These are phyloP conservation scores for Poeciliopsis retropinna DNA, from an alignment of 2,113 vertebrate genomes.

Conservation along the genomic window DNA sequence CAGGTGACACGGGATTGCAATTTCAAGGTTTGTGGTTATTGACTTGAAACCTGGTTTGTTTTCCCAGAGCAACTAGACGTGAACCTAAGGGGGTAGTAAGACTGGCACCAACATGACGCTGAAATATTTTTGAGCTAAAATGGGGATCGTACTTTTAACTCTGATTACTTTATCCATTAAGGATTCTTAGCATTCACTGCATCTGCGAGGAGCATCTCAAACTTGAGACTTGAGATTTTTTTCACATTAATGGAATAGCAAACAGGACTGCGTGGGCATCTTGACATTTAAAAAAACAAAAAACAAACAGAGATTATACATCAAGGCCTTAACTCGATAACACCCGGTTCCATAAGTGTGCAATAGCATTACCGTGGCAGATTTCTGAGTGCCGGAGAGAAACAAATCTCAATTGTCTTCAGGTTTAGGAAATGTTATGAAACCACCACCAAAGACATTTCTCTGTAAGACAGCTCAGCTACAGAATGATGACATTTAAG, in stretches of 20 bases:
- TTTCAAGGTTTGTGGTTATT: conserved; percentile 29
- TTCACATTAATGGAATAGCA: not conserved
- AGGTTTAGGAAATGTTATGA: not conserved
- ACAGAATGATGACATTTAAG: conserved; percentile 5
- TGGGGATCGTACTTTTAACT: not conserved
- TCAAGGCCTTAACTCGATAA: not conserved
- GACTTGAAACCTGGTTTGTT: not conserved
- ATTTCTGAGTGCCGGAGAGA: not conserved
- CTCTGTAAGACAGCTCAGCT: not conserved
- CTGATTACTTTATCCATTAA: not conserved
- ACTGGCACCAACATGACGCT: too few species aligned
- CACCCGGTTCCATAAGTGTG: not conserved
- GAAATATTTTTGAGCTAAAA: not conserved
- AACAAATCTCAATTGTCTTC: not conserved
- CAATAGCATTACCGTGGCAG: not conserved
- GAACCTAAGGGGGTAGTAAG: too few species aligned
- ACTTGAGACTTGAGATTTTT: not conserved
- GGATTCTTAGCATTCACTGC: not conserved
- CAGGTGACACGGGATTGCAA: conserved; percentile 5
- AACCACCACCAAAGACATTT: not conserved
- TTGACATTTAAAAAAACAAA: not conserved
- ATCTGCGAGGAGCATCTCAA: not conserved
- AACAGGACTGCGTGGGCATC: not conserved
- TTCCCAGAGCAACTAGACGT: not conserved
- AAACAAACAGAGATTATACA: not conserved